Evolutionary conservation across 1,140 invertebrate species (phyloP).

Genomic region (Dinothrombium tinctorium): DNA sequence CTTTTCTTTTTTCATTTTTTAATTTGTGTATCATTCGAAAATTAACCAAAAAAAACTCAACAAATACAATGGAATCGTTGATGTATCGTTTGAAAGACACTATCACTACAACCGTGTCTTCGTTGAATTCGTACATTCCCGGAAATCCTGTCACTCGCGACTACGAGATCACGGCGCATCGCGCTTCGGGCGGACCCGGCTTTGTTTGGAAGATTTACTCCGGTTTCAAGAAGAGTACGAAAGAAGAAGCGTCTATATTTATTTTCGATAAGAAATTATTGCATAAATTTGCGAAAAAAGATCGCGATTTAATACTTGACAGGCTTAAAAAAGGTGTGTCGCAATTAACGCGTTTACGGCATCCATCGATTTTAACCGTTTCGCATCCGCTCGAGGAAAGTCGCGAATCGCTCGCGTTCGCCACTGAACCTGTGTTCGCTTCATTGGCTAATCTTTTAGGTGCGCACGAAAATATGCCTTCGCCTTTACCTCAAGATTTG

Average conservation of each 20-base stretch:
- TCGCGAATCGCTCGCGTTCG: constrained; percentile 82
- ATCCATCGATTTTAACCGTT: constrained; percentile 80
- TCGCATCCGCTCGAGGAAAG: constrained; percentile 96
- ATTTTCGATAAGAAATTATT: constrained; percentile 77
- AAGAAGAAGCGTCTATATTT: constrained; percentile 55
- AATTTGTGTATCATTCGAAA: no score
- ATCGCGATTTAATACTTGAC: constrained; percentile 62
- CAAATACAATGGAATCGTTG: no score
- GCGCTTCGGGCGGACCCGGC: constrained; percentile 67
- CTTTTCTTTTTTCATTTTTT: no score
- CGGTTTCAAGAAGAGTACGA: constrained; percentile 76
- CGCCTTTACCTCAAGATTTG: constrained; percentile 34
- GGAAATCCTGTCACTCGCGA: constrained; percentile 89
- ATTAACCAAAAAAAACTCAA: no score
- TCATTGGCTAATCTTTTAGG: constrained; percentile 48
- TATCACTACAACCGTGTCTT: constrained; percentile 7
- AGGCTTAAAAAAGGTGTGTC: constrained; percentile 55
- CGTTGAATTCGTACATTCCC: constrained; percentile 39
- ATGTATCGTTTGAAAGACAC: no score
- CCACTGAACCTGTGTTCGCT: constrained; percentile 83
- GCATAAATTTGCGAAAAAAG: constrained; percentile 53
- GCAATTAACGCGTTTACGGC: constrained; percentile 72
- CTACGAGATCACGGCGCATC: constrained; percentile 65
- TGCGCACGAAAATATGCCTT: constrained; percentile 43
- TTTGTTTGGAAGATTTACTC: constrained; percentile 70